These are phyloP conservation scores for Morelia viridis DNA, from an alignment of 2,797 vertebrate genomes.

Conservation along the genomic window DNA sequence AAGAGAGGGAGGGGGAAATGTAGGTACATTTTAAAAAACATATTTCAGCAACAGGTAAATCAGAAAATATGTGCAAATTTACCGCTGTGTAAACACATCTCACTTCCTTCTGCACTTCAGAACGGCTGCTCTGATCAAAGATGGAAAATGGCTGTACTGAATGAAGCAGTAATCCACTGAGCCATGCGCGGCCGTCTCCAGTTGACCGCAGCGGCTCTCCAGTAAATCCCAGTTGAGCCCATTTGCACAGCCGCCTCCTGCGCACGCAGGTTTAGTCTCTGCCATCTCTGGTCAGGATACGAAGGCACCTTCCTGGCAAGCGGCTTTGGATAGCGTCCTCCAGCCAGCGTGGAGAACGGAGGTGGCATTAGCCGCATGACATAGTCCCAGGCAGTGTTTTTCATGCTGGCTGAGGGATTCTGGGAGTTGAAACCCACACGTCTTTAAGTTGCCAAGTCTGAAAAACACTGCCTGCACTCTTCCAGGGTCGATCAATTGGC, in stretches of 20 bases:
- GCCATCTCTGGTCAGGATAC: not conserved
- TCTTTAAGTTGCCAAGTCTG: not conserved
- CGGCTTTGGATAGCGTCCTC: not conserved
- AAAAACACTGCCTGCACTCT: not conserved
- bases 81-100: not conserved
- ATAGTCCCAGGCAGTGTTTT: not conserved
- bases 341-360: not conserved
- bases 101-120: too few species aligned
- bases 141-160: too few species aligned
- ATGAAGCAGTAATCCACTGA: accelerated
- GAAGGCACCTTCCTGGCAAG: accelerated
- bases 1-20: not conserved
- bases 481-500: not conserved
- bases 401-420: not conserved
- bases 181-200: not conserved
- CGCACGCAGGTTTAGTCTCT: not conserved
- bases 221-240: not conserved
- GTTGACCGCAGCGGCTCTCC: not conserved
- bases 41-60: not conserved
- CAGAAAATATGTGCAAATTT: not conserved
- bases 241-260: not conserved
- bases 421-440: not conserved
- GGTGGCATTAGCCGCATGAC: not conserved
- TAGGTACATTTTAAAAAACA: not conserved
- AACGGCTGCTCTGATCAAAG: too few species aligned